Evolutionary conservation across 1,140 invertebrate genomes (phyloP), one percentile per base, ranked within the genome.

Genomic region (Venturia canescens): DNA sequence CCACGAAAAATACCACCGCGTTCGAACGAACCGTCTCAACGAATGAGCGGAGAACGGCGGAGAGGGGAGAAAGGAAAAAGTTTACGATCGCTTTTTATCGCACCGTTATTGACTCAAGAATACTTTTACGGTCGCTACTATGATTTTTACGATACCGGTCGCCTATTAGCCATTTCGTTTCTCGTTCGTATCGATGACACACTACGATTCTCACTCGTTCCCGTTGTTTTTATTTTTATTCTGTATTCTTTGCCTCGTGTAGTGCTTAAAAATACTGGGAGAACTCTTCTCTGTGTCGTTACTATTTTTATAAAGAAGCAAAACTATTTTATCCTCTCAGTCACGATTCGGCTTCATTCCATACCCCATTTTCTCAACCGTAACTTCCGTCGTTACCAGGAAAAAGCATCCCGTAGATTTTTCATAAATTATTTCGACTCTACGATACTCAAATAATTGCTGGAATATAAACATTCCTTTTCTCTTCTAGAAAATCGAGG

Each of bases 81-180:
- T 86, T 85, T 85, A 86, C 67, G 85, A 57, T 53, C 57, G 16
- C 44, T 34, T 67, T 85, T 84, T 85, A 86, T 86, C 80, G 79
- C 50, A 66, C 26, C 60, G 79, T 85, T 85, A 86, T 86, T 84
- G 82, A 84, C 80, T 82, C 26, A 48, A 44, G 34, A 84, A 83
- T 85, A 84, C 78, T 79, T 85, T 84, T 83, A 83, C 84, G 63
- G 70, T 63, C 53, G 67, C 79, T 34, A 67, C 66, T 82, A 83
- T 84, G 83, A 85, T 83, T 86, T 27, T 86, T 85, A 86, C 71
- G 84, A 81, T 77, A 75, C 72, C 21, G 78, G 57, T 78, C 57
- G 38, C 76, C 82, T 84, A 86, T 85, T 84, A 86, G 84, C 78
- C 79, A 79, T 79, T 85, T 84, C 79, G 83, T 79, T 83, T 82